Evolutionary conservation across 2,113 vertebrate genomes (phyloP).

Genomic region (Otolemur garnettii): DNA sequence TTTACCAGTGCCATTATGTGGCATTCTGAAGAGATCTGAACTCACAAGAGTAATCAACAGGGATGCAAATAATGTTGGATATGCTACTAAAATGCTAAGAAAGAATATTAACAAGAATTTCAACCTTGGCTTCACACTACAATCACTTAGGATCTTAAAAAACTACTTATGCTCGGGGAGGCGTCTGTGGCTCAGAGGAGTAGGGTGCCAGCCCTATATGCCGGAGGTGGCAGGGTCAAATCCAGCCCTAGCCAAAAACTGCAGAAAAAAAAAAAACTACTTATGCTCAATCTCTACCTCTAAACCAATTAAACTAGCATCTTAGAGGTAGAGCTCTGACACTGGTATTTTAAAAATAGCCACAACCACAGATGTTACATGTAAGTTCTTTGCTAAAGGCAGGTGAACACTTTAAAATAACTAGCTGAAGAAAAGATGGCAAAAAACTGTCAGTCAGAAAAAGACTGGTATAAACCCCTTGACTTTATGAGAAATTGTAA

Average conservation of each 20-base stretch:
- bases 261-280: neutral
- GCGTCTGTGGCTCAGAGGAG: too few relatives aligned
- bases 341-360: conserved; percentile 5
- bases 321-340: neutral
- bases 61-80: conserved; percentile 33
- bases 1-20: neutral
- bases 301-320: conserved; percentile 32
- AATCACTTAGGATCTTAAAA: neutral
- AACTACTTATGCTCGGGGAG: neutral
- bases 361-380: neutral
- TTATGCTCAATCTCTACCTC: neutral
- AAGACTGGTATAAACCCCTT: conserved; percentile 17
- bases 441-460: conserved; percentile 2
- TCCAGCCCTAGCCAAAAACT: too few relatives aligned
- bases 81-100: neutral
- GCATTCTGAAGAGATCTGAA: conserved; percentile 25
- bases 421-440: conserved; percentile 26
- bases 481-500: neutral
- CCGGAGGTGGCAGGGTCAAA: too few relatives aligned
- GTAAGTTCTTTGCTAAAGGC: conserved; percentile 14
- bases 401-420: conserved; percentile 28
- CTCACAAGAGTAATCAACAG: neutral
- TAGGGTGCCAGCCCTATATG: too few relatives aligned
- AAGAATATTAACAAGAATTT: neutral
- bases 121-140: neutral